Percentiles rank a stretch among this genome's conserved stretches.
Conservation (phyloP, 2,797 vertebrate species). For the Coreius guichenoti region DNA sequence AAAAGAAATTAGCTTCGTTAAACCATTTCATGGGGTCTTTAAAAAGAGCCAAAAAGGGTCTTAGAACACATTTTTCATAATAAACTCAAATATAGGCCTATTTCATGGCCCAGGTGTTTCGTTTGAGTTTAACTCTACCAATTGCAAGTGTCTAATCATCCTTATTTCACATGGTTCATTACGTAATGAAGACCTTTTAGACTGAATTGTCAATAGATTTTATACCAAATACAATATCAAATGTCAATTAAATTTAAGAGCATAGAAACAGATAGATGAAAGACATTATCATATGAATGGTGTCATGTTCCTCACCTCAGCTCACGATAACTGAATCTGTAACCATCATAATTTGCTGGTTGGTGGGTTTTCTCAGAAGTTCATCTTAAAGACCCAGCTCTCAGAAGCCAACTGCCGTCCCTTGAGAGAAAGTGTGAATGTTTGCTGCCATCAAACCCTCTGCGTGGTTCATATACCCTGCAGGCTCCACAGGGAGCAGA, state of each 20-base stretch:
- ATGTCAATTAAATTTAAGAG: constrained; percentile 1
- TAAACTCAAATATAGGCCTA: neutral
- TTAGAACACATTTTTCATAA: neutral
- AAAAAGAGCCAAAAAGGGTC: constrained; percentile 29
- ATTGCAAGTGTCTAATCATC: neutral
- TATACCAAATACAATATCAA: neutral
- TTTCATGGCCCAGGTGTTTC: constrained; percentile 18
- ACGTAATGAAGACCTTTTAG: neutral
- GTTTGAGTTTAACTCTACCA: constrained; percentile 30
- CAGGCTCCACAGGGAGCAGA: constrained; percentile 37
- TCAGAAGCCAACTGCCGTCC: constrained; percentile 25
- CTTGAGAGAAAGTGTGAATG: constrained; percentile 32
- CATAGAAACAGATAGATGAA: constrained; percentile 4
- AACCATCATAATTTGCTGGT: constrained; percentile 60
- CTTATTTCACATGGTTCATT: constrained; percentile 20
- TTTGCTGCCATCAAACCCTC: constrained; percentile 56
- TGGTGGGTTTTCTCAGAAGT: constrained; percentile 35
- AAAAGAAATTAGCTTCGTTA: neutral
- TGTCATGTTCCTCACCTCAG: constrained; percentile 42
- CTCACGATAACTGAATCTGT: constrained; percentile 49
- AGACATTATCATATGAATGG: constrained; percentile 27
- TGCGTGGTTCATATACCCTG: constrained; percentile 44
- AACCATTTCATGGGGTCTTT: constrained; percentile 23
- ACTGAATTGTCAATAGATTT: neutral
- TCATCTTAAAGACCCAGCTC: constrained; percentile 37